Evolutionary conservation across 2,888 invertebrate genomes (phyloP).

Genomic region (Trisateles emortualis): DNA sequence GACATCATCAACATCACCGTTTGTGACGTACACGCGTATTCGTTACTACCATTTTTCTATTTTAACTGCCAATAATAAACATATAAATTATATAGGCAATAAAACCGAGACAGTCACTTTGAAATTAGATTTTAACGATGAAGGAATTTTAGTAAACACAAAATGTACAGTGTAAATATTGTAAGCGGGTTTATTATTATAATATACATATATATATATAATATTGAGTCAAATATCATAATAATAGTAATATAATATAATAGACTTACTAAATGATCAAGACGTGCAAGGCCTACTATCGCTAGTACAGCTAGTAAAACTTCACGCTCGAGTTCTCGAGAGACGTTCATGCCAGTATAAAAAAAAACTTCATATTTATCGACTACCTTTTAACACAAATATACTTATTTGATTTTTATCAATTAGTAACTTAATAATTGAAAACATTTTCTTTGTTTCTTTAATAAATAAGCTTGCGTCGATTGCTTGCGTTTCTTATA

Average conservation of each 20-base stretch:
- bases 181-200: constrained; percentile 35
- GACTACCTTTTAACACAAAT: not conserved
- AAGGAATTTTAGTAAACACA: constrained; percentile 37
- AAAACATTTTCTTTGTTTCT: not conserved
- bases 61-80: constrained; percentile 49
- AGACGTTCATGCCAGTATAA: not conserved
- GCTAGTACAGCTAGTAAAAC: constrained; percentile 12
- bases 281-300: constrained; percentile 14
- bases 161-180: constrained; percentile 37
- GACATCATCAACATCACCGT: constrained; percentile 58
- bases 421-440: not conserved
- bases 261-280: constrained; percentile 22
- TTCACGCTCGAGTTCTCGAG: constrained; percentile 29
- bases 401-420: not conserved
- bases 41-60: constrained; percentile 44
- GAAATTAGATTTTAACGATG: constrained; percentile 44
- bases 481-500: not conserved
- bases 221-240: constrained; percentile 18
- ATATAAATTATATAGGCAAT: constrained; percentile 50
- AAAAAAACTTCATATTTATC: not conserved
- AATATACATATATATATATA: too few relatives aligned
- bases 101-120: constrained; percentile 46
- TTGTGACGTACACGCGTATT: constrained; percentile 54
- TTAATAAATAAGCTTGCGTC: not conserved
- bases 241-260: constrained; percentile 24